Evolutionary conservation across 2,888 invertebrate genomes (phyloP), one percentile per base, ranked within the genome.

Genomic region (Polydrusus tereticollis): DNA sequence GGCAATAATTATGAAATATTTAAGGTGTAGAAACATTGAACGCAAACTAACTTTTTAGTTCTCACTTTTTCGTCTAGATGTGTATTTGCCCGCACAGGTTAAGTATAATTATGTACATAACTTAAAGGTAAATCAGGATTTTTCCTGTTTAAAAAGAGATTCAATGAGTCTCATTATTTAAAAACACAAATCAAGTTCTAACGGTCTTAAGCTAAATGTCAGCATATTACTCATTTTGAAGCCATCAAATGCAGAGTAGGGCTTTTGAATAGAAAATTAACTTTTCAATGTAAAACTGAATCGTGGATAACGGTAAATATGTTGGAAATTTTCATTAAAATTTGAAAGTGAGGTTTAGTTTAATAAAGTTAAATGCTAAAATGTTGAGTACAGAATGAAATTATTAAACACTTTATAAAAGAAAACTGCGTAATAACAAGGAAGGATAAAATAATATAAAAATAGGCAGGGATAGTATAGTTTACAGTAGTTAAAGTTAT

Each of bases 241-340:
- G 45, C 47, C 47, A 59, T 67, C 67, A 67, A 45, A 58, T 33
- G 45, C 67, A 67, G 57, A 47, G 45, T 23, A 16, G 29, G 29
- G 20, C 67, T 43, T 58, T 67, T 45, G 29, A 58, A 67, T 58
- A 47, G 67, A 57, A 67, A 67, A 67, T 67, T 67, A 58, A 67
- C 58, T 67, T 67, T 67, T 47, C 67, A 47, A 26, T 21, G 50
- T 45, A 45, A 52, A 64, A 64, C 64, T 50, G 14, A 12, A 12
- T 64, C 36, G 20, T 38, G 14, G 18, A 38, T 36, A 18, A 20
- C n/a, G 33, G 18, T 64, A 64, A 33, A 33, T 33, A 64, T 47
- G 47, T 47, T 3, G 47, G 23, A 47, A 21, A 47, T 47, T 47
- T 47, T 47, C 47, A 21, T 47, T 21, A 47, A 47, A 47, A 47